Conservation (phyloP, 1,140 invertebrate species). For the Camponotus pennsylvanicus region DNA sequence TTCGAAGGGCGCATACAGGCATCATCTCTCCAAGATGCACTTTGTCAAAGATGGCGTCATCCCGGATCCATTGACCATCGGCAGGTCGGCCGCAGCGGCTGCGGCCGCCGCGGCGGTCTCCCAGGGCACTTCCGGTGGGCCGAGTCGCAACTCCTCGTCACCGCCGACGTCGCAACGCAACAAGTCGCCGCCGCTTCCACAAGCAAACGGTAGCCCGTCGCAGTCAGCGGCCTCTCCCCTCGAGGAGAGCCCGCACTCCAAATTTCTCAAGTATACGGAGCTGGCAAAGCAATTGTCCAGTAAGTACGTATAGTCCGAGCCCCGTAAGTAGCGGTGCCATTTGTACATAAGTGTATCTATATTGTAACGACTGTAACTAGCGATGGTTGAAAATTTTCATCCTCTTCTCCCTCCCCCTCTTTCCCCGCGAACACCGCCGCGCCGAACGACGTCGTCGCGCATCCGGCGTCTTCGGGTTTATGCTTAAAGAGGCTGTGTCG, state of each 20-base stretch:
- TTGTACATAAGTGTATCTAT: slow-evolving; percentile 87
- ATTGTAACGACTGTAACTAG: slow-evolving; percentile 82
- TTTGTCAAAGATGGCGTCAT: slow-evolving; percentile 97
- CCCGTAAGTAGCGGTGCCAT: slow-evolving; percentile 85
- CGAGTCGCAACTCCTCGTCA: slow-evolving; percentile 78
- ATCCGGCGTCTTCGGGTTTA: slow-evolving; percentile 52
- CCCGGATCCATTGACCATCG: slow-evolving; percentile 90
- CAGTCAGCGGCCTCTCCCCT: slow-evolving; percentile 86
- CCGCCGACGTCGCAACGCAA: slow-evolving; percentile 83
- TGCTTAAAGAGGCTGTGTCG: slow-evolving; percentile 64
- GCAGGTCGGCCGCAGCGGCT: slow-evolving; percentile 84
- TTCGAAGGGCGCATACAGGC: slow-evolving; percentile 98
- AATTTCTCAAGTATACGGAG: slow-evolving; percentile 98
- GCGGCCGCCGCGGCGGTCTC: slow-evolving; percentile 85
- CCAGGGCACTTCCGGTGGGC: slow-evolving; percentile 84
- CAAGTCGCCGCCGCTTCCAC: slow-evolving; percentile 86
- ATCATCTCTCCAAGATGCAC: slow-evolving; percentile 98
- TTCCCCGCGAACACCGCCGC: slow-evolving; percentile 58
- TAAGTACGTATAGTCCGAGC: slow-evolving; percentile 94
- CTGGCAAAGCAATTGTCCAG: slow-evolving; percentile 98
- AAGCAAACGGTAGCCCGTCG: slow-evolving; percentile 86
- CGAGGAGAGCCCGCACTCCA: slow-evolving; percentile 97
- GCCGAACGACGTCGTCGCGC: slow-evolving; percentile 52
- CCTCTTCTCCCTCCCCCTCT: background rate
- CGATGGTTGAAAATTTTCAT: slow-evolving; percentile 67